Evolutionary conservation across 1,140 invertebrate genomes (phyloP), one percentile per base, ranked within the genome.

Genomic region (Nasonia vitripennis): DNA sequence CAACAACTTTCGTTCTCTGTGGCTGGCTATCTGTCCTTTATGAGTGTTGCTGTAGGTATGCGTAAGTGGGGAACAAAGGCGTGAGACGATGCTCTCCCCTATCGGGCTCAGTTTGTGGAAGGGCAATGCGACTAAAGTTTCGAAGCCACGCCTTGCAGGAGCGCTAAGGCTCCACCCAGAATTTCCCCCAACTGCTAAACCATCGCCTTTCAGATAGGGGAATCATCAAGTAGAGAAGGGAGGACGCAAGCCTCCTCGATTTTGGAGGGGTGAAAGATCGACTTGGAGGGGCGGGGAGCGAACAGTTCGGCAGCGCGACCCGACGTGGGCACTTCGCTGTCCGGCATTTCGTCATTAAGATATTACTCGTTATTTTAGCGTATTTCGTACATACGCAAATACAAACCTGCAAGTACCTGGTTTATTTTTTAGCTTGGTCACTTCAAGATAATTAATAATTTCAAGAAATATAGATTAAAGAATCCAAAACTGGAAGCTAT

Each of bases 301-400:
- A 91, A 84, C 92, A 93, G 93, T 93, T 93, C 91, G 92, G 92
- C 93, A 92, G 92, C 91, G 92, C 92, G 91, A 93, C 92, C 92
- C 93, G 92, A 92, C 91, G 91, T 91, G 92, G 92, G 92, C 92
- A 93, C 92, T 93, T 93, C 92, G 92, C 91, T 93, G 92, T 93
- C 92, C 92, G 92, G 91, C 90, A 90, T 93, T 93, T 92, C 89
- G 92, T 93, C 91, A 93, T 93, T 93, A 92, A 92, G 93, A 93
- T 93, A 93, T 91, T 91, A 92, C 90, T 89, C 89, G 85, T 88
- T 86, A 62, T 82, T 83, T 85, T 74, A 11, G 71, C 51, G n/a
- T 81, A 81, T 75, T 75, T 79, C 20, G 17, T 74, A 55, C 20
- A 34, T 84, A 51, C 41, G 34, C 9, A 41, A 45, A 77, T n/a